These are phyloP conservation scores for Peromyscus melanophrys DNA, from an alignment of 2,797 vertebrate species.

Conservation along the genomic window DNA sequence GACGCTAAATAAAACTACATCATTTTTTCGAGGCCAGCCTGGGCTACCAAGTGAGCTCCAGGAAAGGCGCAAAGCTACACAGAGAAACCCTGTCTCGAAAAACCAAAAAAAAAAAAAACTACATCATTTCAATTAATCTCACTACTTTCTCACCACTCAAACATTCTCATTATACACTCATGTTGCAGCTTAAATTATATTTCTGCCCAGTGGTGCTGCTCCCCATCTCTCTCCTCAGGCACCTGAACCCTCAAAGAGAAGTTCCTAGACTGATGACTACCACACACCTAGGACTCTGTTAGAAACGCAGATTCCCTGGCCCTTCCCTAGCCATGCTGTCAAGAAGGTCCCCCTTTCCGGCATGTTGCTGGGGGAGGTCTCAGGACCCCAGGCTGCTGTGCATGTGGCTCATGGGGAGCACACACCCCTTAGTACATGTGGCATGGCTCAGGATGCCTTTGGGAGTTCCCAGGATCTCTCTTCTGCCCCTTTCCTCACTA, in stretches of 20 bases:
- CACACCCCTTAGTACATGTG: rapidly evolving
- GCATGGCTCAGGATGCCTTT: no score
- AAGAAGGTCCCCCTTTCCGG: background rate
- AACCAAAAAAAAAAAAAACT: no score
- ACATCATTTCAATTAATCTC: no score
- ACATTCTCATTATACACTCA: no score
- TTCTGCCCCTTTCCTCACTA: rapidly evolving
- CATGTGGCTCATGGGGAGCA: rapidly evolving
- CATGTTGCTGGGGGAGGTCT: background rate
- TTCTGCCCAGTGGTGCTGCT: background rate
- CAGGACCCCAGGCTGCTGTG: background rate
- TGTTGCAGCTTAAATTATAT: rapidly evolving
- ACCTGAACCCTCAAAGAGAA: no score
- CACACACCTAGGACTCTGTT: no score
- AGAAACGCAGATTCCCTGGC: background rate
- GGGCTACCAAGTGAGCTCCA: no score
- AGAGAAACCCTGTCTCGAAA: no score
- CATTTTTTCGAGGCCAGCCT: no score
- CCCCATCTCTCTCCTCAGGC: background rate
- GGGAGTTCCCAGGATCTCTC: background rate
- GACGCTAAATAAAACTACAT: background rate
- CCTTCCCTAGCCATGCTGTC: rapidly evolving
- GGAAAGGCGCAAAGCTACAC: no score
- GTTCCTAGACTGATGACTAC: rapidly evolving
- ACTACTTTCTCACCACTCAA: background rate